Conservation (phyloP, 2,113 vertebrate genomes). For the Herpailurus yagouaroundi region DNA sequence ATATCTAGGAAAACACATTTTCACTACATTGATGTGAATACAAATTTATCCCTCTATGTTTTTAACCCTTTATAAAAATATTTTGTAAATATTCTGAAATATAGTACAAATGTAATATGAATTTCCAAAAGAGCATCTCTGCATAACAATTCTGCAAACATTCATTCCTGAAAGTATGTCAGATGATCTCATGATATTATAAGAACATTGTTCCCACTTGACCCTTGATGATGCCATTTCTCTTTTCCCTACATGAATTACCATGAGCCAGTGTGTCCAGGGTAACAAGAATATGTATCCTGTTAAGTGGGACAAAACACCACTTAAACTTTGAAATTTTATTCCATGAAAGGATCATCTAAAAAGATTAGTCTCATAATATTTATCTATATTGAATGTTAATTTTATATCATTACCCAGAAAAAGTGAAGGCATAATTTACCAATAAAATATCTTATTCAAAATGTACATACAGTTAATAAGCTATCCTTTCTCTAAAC, state of each 20-base stretch:
- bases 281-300: not conserved
- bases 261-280: not conserved
- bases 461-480: not conserved
- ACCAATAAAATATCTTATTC: not conserved
- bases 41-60: not conserved
- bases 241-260: not conserved
- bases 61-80: constrained; percentile 16
- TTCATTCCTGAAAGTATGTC: not conserved
- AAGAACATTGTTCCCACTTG: not conserved
- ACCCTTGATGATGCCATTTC: not conserved
- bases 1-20: not conserved
- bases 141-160: not conserved
- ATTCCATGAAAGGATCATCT: not conserved
- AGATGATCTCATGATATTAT: not conserved
- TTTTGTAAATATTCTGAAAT: not conserved
- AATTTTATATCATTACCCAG: not conserved
- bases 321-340: constrained; percentile 16
- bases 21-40: not conserved
- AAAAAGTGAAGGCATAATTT: constrained; percentile 20
- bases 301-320: not conserved
- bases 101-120: not conserved
- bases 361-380: not conserved
- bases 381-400: not conserved
- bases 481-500: not conserved
- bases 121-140: constrained; percentile 8